Conservation (phyloP, 2,797 vertebrate genomes). For the Xyrichtys novacula region DNA sequence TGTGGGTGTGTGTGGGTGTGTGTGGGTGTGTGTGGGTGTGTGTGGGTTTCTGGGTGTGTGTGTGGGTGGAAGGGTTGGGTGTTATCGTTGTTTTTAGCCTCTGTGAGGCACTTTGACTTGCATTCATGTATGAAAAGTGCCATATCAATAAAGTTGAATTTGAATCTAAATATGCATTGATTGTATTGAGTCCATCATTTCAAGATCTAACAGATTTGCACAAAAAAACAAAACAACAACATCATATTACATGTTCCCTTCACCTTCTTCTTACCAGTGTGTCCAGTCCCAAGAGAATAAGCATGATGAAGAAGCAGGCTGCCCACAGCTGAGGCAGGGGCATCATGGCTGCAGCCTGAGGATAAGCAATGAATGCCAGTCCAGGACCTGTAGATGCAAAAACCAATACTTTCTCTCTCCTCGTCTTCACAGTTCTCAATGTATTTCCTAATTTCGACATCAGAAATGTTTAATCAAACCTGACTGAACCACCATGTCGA, state of each 20-base stretch:
- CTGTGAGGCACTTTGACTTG: too few species aligned
- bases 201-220: not conserved
- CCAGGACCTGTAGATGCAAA: slow-evolving; percentile 84
- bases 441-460: not conserved
- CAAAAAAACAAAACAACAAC: not conserved
- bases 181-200: too few species aligned
- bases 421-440: not conserved
- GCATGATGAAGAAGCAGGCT: slow-evolving; percentile 89
- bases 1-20: too few species aligned
- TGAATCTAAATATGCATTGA: too few species aligned
- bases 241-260: too few species aligned
- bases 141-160: too few species aligned
- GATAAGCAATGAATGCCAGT: slow-evolving; percentile 88
- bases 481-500: slow-evolving; percentile 72
- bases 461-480: slow-evolving; percentile 48
- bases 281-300: slow-evolving; percentile 89
- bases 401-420: not conserved
- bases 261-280: slow-evolving; percentile 83
- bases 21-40: too few species aligned
- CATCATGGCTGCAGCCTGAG: slow-evolving; percentile 89
- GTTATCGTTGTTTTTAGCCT: too few species aligned
- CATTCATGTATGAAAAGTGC: too few species aligned
- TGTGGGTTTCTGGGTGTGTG: too few species aligned
- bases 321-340: slow-evolving; percentile 88
- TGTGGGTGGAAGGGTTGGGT: too few species aligned